These are phyloP conservation scores for Plestiodon gilberti DNA, from an alignment of 2,113 vertebrate genomes.

Conservation along the genomic window DNA sequence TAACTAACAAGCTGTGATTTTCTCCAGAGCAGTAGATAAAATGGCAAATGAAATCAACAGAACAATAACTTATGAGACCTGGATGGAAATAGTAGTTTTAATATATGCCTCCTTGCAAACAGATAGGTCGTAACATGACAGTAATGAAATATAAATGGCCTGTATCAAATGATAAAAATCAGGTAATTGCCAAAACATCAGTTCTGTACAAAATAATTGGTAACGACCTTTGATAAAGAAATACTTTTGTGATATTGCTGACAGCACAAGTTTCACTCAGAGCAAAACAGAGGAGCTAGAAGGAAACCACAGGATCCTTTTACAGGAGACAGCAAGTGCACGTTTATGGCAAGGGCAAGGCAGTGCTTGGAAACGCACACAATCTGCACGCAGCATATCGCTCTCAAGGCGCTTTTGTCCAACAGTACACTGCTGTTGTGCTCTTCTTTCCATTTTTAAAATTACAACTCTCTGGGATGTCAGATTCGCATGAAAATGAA, in stretches of 20 bases:
- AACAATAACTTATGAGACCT: conserved; percentile 39
- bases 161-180: conserved; percentile 64
- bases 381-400: not conserved
- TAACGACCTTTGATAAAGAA: conserved; percentile 69
- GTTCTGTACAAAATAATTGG: conserved; percentile 67
- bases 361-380: not conserved
- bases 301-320: not conserved
- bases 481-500: no score
- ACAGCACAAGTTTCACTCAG: conserved; percentile 41
- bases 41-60: conserved; percentile 52
- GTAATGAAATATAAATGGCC: conserved; percentile 63
- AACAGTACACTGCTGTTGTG: not conserved
- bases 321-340: not conserved
- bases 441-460: not conserved
- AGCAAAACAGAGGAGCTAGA: conserved; percentile 19
- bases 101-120: conserved; percentile 45
- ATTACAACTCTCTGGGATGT: not conserved
- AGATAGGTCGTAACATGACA: conserved; percentile 56
- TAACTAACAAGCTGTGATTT: conserved; percentile 45
- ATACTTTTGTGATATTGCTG: conserved; percentile 53
- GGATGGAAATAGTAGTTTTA: conserved; percentile 47
- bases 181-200: conserved; percentile 51
- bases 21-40: conserved; percentile 63
- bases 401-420: not conserved
- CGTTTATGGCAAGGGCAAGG: not conserved